These are phyloP conservation scores for Phrynosoma platyrhinos DNA, from an alignment of 2,113 vertebrate species.

Conservation along the genomic window DNA sequence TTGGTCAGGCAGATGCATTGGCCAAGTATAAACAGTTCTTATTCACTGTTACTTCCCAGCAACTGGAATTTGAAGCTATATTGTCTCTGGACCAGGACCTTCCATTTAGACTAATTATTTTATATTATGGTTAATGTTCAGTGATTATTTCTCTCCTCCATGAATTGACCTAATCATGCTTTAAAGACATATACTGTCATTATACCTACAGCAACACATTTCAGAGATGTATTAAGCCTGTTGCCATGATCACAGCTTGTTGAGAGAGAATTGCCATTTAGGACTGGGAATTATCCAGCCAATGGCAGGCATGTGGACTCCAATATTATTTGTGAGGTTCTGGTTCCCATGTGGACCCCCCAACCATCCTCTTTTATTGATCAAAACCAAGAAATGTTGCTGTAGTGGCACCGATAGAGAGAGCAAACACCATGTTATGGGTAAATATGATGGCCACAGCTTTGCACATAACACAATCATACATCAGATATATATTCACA, in stretches of 20 bases:
- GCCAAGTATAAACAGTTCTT: not conserved
- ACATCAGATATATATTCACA: no score
- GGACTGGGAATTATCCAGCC: no score
- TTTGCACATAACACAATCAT: no score
- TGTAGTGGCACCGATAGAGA: not conserved
- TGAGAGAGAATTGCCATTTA: not conserved
- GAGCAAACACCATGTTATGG: no score
- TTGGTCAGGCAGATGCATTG: no score
- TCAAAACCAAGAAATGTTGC: rapidly evolving
- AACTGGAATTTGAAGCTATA: not conserved
- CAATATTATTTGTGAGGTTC: no score
- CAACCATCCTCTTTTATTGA: no score
- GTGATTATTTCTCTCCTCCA: not conserved
- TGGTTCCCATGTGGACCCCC: no score
- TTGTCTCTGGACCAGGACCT: no score
- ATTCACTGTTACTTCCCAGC: not conserved
- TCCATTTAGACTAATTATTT: not conserved
- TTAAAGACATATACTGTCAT: not conserved
- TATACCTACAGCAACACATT: not conserved
- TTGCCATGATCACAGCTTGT: not conserved
- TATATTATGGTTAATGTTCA: not conserved
- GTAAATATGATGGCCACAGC: no score
- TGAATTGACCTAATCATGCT: not conserved
- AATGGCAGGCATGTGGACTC: no score
- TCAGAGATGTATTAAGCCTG: not conserved